Evolutionary conservation across 2,888 invertebrate genomes (phyloP).

Genomic region (Lymantria dispar): DNA sequence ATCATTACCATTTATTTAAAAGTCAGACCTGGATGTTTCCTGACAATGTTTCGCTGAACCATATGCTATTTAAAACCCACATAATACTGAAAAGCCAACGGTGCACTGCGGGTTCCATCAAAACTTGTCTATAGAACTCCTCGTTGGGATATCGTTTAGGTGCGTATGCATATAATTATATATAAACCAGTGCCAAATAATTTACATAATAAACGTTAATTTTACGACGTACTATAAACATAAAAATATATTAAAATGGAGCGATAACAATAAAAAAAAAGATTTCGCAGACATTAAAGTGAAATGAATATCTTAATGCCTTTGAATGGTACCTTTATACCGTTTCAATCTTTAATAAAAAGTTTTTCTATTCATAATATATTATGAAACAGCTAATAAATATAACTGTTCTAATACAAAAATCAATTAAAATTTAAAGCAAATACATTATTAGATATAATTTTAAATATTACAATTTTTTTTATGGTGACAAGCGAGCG

Average conservation of each 20-base stretch:
- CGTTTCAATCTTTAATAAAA: not conserved
- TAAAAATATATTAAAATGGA: slow-evolving; percentile 5
- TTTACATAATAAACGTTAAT: not conserved
- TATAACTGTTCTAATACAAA: slow-evolving; percentile 3
- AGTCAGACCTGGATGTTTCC: no score
- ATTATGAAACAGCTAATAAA: slow-evolving; percentile 3
- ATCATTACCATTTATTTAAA: no score
- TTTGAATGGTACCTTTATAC: not conserved
- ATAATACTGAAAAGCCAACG: no score
- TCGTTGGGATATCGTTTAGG: no score
- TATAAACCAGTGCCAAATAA: not conserved
- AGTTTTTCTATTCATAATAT: not conserved
- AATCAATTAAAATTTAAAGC: no score
- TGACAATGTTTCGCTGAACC: no score
- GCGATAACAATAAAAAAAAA: slow-evolving; percentile 6
- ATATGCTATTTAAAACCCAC: no score
- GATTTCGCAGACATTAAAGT: slow-evolving; percentile 11
- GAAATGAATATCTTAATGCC: not conserved
- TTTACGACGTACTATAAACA: not conserved
- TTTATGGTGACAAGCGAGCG: no score
- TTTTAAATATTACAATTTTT: no score
- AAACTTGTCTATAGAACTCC: no score
- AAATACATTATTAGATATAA: no score
- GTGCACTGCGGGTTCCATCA: no score
- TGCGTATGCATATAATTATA: not conserved